Evolutionary conservation across 2,113 vertebrate species (phyloP).

Genomic region (Cercopithecus mona): DNA sequence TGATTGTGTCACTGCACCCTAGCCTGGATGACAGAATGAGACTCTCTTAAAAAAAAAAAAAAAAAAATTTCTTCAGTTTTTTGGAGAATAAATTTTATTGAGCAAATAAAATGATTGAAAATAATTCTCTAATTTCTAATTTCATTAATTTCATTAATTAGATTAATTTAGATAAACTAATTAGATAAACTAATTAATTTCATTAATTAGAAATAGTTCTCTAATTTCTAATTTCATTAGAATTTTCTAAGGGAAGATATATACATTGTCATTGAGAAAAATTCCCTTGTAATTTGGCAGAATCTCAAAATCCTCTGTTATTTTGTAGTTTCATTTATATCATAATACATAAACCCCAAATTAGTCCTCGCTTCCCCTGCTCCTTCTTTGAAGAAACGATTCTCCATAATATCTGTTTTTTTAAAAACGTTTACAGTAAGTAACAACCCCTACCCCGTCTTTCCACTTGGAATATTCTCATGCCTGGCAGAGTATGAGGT

Average conservation of each 20-base stretch:
- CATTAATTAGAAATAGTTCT: no score
- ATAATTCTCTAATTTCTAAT: not conserved
- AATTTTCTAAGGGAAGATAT: slow-evolving; percentile 37
- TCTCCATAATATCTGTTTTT: slow-evolving; percentile 9
- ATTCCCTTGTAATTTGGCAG: slow-evolving; percentile 39
- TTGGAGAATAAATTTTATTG: slow-evolving; percentile 48
- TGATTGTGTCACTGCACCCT: no score
- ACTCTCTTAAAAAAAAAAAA: no score
- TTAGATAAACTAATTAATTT: no score
- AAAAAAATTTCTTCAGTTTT: not conserved
- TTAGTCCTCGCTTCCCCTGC: not conserved
- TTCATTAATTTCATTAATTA: no score
- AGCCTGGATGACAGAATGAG: no score
- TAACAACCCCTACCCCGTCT: not conserved
- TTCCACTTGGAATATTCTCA: not conserved
- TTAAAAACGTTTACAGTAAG: not conserved
- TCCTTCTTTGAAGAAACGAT: not conserved
- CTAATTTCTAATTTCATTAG: not conserved
- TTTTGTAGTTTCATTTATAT: slow-evolving; percentile 47
- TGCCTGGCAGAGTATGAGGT: not conserved
- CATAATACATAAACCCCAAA: not conserved
- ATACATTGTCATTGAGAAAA: not conserved
- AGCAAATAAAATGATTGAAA: slow-evolving; percentile 56
- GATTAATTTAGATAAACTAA: no score
- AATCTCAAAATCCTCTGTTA: slow-evolving; percentile 19